Evolutionary conservation across 2,888 invertebrate species (phyloP), one percentile per base, ranked within the genome.

Genomic region (Drosophila crucigera): DNA sequence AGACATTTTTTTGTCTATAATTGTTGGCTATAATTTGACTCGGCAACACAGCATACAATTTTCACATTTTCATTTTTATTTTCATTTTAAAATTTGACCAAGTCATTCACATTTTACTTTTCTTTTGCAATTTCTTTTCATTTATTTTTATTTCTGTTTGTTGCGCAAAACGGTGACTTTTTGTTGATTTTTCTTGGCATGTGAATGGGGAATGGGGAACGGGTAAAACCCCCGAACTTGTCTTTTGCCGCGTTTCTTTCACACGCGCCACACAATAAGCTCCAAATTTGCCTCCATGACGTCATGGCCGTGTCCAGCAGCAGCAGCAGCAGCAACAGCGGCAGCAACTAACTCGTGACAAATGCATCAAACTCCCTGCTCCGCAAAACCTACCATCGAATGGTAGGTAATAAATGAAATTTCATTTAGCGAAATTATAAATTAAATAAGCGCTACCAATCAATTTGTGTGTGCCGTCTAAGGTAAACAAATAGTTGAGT

Each of bases 361-460:
- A 79, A 55, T 68, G 61, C 65, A 72, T 50, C 53, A 43, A 67
- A 53, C 52, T 63, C 61, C 39, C 55, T 49, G n/a, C 47, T 22
- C n/a, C 31, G 41, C 52, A 25, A 35, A 16, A 62, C 9, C 9
- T 6, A 67, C 61, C 76, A 71, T 50, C 56, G 60, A 35, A n/a
- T 47, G 35, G 19, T 3, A 28, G 41, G 43, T 63, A 59, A 74
- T 61, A 78, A 82, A 78, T 61, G 55, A 84, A 73, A 71, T 80
- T 76, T 73, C 58, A 63, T 73, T 82, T 80, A 82, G 80, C 80
- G 63, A 69, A 74, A 69, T 69, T 82, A 82, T 76, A 84, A 80
- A 82, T 78, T 72, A 68, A 76, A 73, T 76, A 80, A 75, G 72
- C 72, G 66, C 67, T 59, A 72, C 66, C 63, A 80, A 74, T 78